Base-by-base conservation (phyloP, 1,140 invertebrate species). In the Drosophila cardini region DNA sequence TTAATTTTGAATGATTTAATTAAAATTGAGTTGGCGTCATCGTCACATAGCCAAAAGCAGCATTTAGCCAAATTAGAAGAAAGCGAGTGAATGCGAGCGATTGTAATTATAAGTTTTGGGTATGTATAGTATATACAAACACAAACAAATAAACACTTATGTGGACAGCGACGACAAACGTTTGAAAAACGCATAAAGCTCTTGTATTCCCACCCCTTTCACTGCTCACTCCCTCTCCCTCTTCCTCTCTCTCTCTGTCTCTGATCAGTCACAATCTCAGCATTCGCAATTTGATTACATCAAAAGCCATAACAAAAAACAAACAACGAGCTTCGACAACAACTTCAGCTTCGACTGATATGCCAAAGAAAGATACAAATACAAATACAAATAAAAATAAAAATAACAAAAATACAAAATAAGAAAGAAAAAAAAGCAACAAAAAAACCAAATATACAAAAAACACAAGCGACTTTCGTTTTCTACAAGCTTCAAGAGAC, bases 241-340 rank as follows among this genome's bases (percentile, higher is more conserved):
- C 16, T 4, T 11, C 30, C 26, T 9, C 30, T 2, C 52, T 30
- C 42, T 48, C 10, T 34, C 40, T n/a, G n/a, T n/a, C n/a, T n/a
- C n/a, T n/a, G 10, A 11, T 1, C 10, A 38, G 36, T 38, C 9
- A 32, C 16, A 15, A 40, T 53, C 26, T 46, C 42, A 46, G 42
- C 32, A 50, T 89, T 89, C 72, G 76, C 84, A 74, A 89, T 89
- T 89, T 80, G 84, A 87, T 87, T 87, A 89, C 84, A 87, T 87
- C 83, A 87, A 81, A 75, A 82, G 78, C 72, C 68, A 69, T 40
- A 76, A 63, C 76, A 83, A 53, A 56, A 45, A 69, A 56, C 79
- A 56, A 56, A 15, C 38, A 26, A 62, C 36, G 42, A 21, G 18
- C 58, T 10, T 38, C 21, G 38, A 48, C 18, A 30, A 26, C 21